A percentile compares a stretch with the other conserved stretches of the same genome.
These are phyloP conservation scores for Rutilus rutilus DNA, from an alignment of 2,113 vertebrate genomes.

Conservation along the genomic window DNA sequence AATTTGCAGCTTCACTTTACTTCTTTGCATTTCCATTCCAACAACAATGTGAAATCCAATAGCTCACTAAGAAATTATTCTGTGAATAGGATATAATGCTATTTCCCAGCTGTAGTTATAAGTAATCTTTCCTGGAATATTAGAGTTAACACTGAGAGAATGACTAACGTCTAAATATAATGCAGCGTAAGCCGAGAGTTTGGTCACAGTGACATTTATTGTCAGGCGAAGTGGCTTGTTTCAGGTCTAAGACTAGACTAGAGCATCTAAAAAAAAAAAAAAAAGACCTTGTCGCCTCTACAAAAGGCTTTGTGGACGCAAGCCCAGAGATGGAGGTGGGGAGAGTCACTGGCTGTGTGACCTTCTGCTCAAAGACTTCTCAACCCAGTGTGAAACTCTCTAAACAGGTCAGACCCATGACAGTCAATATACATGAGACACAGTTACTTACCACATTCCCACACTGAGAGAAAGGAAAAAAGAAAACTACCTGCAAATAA, in stretches of 20 bases:
- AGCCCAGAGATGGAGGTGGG: neutral
- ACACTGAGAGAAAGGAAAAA: neutral
- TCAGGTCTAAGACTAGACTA: neutral
- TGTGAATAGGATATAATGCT: neutral
- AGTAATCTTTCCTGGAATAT: too few species aligned
- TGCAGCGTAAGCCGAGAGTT: neutral
- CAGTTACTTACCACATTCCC: neutral
- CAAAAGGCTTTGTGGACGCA: neutral
- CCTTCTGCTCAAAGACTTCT: constrained; percentile 70
- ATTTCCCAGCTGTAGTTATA: neutral
- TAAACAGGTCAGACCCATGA: constrained; percentile 64
- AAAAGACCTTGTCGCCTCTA: neutral
- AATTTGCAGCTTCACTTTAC: constrained; percentile 53
- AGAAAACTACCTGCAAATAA: neutral
- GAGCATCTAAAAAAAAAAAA: neutral
- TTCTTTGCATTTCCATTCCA: constrained; percentile 18
- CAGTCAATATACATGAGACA: constrained; percentile 19
- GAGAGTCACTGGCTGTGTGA: constrained; percentile 61
- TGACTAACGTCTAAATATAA: neutral
- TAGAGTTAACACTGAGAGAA: neutral
- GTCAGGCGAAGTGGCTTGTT: neutral
- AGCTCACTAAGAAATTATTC: constrained; percentile 34
- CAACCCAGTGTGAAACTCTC: constrained; percentile 50
- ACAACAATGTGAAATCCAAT: neutral
- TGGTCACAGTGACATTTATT: constrained; percentile 3